phyloP scores from a whole-genome alignment of 2,888 invertebrate genomes.

The Stenotaenia linearis region DNA sequence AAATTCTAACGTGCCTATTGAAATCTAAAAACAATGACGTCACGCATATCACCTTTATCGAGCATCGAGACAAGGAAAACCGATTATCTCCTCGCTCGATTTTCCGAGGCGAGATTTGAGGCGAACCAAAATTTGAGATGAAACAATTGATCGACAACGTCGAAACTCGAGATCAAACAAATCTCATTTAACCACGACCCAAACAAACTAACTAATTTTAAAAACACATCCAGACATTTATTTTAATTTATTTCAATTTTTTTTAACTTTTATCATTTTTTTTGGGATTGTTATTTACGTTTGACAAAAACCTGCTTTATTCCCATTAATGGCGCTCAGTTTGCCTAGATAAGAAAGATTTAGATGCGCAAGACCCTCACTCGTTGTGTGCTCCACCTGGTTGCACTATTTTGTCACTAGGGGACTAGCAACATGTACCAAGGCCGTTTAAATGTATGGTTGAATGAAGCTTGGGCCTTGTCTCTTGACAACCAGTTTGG shows the following conservation, averaged over 20 bases:
- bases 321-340: background rate
- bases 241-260: background rate
- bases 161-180: no score
- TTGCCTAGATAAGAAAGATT: constrained; percentile 26
- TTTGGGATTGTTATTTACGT: background rate
- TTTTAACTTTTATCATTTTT: background rate
- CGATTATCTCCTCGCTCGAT: no score
- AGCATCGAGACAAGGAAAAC: no score
- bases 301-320: background rate
- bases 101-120: no score
- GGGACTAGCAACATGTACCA: constrained; percentile 14
- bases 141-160: no score
- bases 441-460: constrained; percentile 19
- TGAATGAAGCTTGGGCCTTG: constrained; percentile 5
- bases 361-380: background rate
- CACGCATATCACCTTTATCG: no score
- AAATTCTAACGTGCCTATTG: no score
- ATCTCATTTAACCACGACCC: no score
- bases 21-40: no score
- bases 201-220: no score
- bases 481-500: constrained; percentile 26
- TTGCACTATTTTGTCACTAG: constrained; percentile 17
- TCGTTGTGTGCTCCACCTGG: background rate
- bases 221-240: no score
- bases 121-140: no score